Conservation (phyloP, 2,888 invertebrate genomes). For the Apamea epomidion region DNA sequence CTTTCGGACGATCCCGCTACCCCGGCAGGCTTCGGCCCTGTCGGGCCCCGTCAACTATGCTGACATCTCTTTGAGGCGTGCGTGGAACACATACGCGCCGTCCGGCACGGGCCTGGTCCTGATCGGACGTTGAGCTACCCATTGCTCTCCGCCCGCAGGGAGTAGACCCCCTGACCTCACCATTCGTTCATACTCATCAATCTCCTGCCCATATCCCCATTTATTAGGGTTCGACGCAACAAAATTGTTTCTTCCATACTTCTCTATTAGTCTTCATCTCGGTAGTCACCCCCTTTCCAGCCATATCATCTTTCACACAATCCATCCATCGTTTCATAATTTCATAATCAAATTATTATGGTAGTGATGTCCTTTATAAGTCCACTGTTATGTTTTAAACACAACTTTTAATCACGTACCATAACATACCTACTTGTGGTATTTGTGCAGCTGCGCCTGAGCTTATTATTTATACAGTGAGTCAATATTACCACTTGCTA, state of each 20-base stretch:
- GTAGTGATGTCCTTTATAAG: not conserved
- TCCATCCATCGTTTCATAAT: not conserved
- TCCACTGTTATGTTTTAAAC: slow-evolving; percentile 3
- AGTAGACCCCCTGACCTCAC: too few relatives aligned
- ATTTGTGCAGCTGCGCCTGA: slow-evolving; percentile 65
- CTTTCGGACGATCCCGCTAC: too few relatives aligned
- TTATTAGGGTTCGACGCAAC: not conserved
- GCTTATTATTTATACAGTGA: slow-evolving; percentile 51
- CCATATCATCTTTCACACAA: not conserved
- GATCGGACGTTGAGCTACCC: too few relatives aligned
- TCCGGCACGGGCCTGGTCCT: too few relatives aligned
- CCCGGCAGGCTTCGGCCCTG: too few relatives aligned
- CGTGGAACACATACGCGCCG: too few relatives aligned
- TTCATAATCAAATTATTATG: not conserved
- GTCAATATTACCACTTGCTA: slow-evolving; percentile 44
- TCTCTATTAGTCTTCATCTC: not conserved
- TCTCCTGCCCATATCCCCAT: too few relatives aligned
- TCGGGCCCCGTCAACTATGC: too few relatives aligned
- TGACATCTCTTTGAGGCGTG: too few relatives aligned
- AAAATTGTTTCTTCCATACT: not conserved
- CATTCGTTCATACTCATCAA: not conserved
- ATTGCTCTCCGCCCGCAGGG: too few relatives aligned
- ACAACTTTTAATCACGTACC: slow-evolving; percentile 49
- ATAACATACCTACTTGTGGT: slow-evolving; percentile 57
- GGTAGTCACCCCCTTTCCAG: not conserved